Evolutionary conservation across 2,888 invertebrate genomes (phyloP).

Genomic region (Spilosoma lubricipeda): DNA sequence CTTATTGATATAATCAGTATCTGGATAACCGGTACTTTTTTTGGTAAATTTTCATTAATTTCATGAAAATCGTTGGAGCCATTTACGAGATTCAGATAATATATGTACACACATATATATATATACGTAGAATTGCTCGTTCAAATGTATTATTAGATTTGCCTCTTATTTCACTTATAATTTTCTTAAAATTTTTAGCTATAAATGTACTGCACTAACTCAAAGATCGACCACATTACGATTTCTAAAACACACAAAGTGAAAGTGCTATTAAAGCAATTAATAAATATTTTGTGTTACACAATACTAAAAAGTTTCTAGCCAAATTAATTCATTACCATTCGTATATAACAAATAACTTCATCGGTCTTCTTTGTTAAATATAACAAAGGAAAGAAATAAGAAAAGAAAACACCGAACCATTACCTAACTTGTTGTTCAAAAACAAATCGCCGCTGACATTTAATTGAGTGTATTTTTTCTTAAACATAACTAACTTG

Average conservation of each 20-base stretch:
- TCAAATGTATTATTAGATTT: no score
- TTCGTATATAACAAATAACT: background rate
- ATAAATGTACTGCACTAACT: background rate
- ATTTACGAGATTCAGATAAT: no score
- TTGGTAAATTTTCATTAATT: no score
- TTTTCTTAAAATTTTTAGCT: no score
- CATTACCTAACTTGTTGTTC: slow-evolving; percentile 28
- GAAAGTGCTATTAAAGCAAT: background rate
- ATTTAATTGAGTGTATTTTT: slow-evolving; percentile 36
- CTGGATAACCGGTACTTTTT: no score
- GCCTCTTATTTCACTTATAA: no score
- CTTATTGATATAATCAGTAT: no score
- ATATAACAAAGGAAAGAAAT: slow-evolving; percentile 19
- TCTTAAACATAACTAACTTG: slow-evolving; percentile 9
- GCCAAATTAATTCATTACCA: background rate
- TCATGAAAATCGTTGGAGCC: no score
- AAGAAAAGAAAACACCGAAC: slow-evolving; percentile 23
- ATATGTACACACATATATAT: no score
- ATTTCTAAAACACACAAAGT: background rate
- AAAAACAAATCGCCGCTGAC: slow-evolving; percentile 23
- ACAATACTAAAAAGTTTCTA: background rate
- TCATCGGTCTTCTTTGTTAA: background rate
- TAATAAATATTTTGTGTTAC: background rate
- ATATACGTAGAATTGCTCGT: no score
- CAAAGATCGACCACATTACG: background rate